phyloP scores from a whole-genome alignment of 2,888 invertebrate genomes.

The Tetramorium bicarinatum region DNA sequence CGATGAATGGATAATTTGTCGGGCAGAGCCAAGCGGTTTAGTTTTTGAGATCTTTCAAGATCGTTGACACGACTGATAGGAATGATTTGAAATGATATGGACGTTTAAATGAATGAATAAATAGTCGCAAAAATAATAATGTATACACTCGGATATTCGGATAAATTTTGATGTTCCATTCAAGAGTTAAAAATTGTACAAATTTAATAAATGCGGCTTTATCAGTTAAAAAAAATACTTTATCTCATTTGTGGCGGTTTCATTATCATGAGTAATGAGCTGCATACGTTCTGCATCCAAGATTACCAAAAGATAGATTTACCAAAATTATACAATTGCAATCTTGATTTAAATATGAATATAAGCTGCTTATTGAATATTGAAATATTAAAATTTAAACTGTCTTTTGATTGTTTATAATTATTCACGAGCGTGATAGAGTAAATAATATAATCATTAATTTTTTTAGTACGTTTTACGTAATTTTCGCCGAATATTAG shows the following conservation, averaged over 20 bases:
- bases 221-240: background rate
- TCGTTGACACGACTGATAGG: background rate
- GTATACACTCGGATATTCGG: background rate
- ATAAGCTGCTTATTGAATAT: background rate
- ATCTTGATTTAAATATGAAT: background rate
- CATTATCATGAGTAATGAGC: background rate
- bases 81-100: background rate
- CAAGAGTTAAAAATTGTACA: background rate
- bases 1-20: constrained; percentile 29
- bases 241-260: background rate
- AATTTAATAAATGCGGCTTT: background rate
- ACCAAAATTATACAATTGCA: background rate
- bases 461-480: background rate
- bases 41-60: background rate
- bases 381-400: background rate
- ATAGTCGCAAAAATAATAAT: background rate
- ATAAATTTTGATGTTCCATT: background rate
- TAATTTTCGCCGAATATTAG: background rate
- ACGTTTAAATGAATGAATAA: background rate
- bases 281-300: background rate
- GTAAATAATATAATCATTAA: background rate
- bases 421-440: background rate
- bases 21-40: background rate
- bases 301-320: background rate
- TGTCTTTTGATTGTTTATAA: background rate